These are phyloP conservation scores for Podargus strigoides DNA, from an alignment of 2,797 vertebrate genomes.

Conservation along the genomic window DNA sequence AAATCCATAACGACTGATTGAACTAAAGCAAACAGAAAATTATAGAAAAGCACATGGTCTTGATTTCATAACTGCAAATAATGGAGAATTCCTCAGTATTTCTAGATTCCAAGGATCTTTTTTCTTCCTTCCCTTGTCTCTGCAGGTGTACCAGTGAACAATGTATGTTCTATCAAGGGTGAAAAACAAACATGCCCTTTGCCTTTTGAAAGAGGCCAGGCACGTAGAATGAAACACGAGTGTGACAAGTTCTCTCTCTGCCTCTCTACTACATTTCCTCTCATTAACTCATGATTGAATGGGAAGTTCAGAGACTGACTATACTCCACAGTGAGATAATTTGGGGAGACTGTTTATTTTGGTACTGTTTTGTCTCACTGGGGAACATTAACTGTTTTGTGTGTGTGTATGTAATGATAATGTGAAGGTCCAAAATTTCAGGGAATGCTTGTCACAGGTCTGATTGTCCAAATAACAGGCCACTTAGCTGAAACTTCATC, in stretches of 20 bases:
- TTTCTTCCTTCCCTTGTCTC: background rate
- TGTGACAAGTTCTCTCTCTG: background rate
- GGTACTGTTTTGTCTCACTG: background rate
- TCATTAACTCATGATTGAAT: background rate
- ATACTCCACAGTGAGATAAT: background rate
- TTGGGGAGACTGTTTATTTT: background rate
- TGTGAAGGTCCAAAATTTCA: background rate
- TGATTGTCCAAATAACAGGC: background rate
- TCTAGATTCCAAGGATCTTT: background rate
- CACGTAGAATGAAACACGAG: fast-evolving
- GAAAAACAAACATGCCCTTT: background rate
- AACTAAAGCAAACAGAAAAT: background rate
- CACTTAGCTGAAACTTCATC: background rate
- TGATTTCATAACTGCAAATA: background rate
- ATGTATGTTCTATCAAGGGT: background rate
- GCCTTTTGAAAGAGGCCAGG: background rate
- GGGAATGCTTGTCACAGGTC: background rate
- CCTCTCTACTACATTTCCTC: background rate
- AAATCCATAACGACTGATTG: background rate
- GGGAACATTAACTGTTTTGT: background rate
- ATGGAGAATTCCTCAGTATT: background rate
- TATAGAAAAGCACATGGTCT: background rate
- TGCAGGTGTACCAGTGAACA: background rate
- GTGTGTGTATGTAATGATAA: background rate
- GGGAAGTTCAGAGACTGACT: background rate